Evolutionary conservation across 2,888 invertebrate genomes (phyloP), one percentile per base, ranked within the genome.

Genomic region (Eupeodes latifasciatus): DNA sequence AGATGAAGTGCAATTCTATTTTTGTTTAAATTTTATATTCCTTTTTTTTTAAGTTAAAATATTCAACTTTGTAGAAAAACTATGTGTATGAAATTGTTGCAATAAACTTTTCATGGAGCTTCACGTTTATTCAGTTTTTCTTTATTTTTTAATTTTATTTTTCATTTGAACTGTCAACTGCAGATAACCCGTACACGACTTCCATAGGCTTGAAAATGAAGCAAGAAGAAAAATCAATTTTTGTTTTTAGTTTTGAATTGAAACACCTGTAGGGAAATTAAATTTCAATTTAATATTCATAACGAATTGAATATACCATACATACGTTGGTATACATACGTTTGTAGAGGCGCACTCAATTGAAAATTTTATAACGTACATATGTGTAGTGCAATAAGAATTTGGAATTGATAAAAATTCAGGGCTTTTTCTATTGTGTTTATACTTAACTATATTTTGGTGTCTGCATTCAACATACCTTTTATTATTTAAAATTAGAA

Each of bases 201-300:
- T 66, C 0, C 7, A 34, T 49, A 36, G 51, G 51, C 27, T 1
- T 51, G 51, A 51, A 12, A 36, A 59, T 51, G 51, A 51, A 12
- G 14, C 34, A 44, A 2, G 9, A 62, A 2, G 6, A 62, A 57
- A 47, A 4, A 10, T 47, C 4, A 10, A 11, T 47, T 10, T 12
- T 47, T 47, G 47, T 47, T 6, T 36, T 36, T 16, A 61, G 1
- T 36, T 10, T n/a, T 40, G 36, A 36, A 16, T 62, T 3, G 6
- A 62, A 44, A 62, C 40, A 62, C 62, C 40, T 62, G 62, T 62
- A 16, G 62, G 5, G 16, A 62, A 55, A 55, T 55, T 55, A 16
- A 55, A 55, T 55, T 47, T 47, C 11, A 47, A 55, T 55, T 19
- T 19, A 55, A 11, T 11, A 47, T 55, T 16, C 53, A 27, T 19